Percentiles rank a stretch among this genome's conserved stretches.
phyloP scores from a whole-genome alignment of 2,888 invertebrate species.

The Eupithecia pulchellata region DNA sequence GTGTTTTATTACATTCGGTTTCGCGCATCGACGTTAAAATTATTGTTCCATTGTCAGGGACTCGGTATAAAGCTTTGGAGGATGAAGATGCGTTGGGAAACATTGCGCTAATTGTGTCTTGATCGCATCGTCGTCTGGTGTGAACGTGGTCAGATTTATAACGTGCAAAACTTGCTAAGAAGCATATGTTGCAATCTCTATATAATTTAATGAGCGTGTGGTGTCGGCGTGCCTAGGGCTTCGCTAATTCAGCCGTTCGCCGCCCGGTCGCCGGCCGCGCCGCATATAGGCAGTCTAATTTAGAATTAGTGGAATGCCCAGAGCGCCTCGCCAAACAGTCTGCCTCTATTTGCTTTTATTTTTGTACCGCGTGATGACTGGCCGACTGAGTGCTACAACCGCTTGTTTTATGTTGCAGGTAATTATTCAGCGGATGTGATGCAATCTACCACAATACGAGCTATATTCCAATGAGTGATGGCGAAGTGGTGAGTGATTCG shows the following conservation, averaged over 20 bases:
- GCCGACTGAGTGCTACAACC: slow-evolving; percentile 41
- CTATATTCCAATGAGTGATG: slow-evolving; percentile 23
- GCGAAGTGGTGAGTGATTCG: not conserved
- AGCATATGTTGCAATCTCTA: slow-evolving; percentile 67
- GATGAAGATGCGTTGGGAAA: slow-evolving; percentile 46
- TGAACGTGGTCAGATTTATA: slow-evolving; percentile 51
- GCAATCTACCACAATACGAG: slow-evolving; percentile 22
- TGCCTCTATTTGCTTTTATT: slow-evolving; percentile 50
- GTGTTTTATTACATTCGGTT: slow-evolving; percentile 55
- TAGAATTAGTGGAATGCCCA: slow-evolving; percentile 61
- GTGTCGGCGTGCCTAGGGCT: slow-evolving; percentile 45
- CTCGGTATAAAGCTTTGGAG: slow-evolving; percentile 38
- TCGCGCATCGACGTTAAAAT: slow-evolving; percentile 51
- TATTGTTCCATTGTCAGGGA: slow-evolving; percentile 57
- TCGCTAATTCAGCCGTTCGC: slow-evolving; percentile 49
- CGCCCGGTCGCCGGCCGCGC: slow-evolving; percentile 39
- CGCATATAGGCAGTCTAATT: slow-evolving; percentile 60
- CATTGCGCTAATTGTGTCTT: slow-evolving; percentile 54
- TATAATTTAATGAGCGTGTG: slow-evolving; percentile 64
- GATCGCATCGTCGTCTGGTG: slow-evolving; percentile 48
- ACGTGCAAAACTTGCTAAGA: slow-evolving; percentile 53
- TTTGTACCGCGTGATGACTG: slow-evolving; percentile 33
- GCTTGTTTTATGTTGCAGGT: slow-evolving; percentile 55
- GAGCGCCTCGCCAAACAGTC: slow-evolving; percentile 67
- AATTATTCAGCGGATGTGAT: slow-evolving; percentile 47